Percentiles rank a stretch among this genome's conserved stretches.
Conservation (phyloP, 2,888 invertebrate genomes). For the Dolichopus griseipennis region DNA sequence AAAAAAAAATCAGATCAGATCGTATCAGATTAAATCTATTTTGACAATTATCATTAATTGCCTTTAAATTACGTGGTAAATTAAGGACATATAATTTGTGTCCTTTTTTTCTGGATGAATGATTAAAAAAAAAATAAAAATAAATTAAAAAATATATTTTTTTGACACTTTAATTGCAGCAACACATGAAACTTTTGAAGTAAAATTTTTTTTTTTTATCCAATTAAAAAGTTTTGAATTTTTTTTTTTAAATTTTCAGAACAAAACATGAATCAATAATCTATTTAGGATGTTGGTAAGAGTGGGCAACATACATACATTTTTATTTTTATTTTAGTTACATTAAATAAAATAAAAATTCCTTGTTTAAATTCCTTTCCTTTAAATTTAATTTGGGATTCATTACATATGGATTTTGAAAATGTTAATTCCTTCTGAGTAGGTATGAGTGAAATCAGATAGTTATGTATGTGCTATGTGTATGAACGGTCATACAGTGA, state of each 20-base stretch:
- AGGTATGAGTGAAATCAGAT: too few relatives aligned
- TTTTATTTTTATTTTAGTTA: not conserved
- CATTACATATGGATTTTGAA: too few relatives aligned
- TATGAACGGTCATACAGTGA: too few relatives aligned
- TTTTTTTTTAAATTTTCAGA: not conserved
- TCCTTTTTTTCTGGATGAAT: not conserved
- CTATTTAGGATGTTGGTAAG: too few relatives aligned
- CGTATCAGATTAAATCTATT: not conserved
- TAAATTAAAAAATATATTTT: not conserved
- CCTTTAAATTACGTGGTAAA: conserved; percentile 4
- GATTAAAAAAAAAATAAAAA: not conserved
- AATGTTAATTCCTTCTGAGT: too few relatives aligned
- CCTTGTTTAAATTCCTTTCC: too few relatives aligned
- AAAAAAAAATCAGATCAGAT: not conserved
- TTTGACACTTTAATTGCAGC: conserved; percentile 1
- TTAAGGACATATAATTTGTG: not conserved
- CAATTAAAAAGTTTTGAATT: not conserved
- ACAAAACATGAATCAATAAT: too few relatives aligned
- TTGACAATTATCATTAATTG: conserved; percentile 6
- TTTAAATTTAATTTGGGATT: too few relatives aligned
- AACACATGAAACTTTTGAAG: not conserved
- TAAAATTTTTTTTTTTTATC: not conserved
- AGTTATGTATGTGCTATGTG: too few relatives aligned
- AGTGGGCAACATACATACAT: too few relatives aligned
- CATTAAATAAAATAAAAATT: too few relatives aligned